Conservation (phyloP, 2,888 invertebrate genomes). For the Eristalis intricaria region DNA sequence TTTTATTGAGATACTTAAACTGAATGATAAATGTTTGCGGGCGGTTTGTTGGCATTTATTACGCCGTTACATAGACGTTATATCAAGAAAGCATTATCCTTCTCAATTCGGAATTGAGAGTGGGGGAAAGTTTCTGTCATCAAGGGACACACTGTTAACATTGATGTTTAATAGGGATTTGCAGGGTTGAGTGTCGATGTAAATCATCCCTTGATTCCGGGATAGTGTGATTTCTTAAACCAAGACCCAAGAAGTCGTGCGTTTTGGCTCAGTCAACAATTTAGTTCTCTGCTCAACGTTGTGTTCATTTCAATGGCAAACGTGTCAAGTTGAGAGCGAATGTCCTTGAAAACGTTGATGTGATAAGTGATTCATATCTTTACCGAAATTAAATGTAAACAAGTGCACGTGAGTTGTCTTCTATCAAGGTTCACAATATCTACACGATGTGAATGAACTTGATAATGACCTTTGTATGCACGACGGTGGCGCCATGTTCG, state of each 20-base stretch:
- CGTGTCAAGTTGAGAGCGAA: neutral
- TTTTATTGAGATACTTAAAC: slow-evolving; percentile 32
- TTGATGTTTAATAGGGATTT: neutral
- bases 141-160: slow-evolving; percentile 4
- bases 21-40: slow-evolving; percentile 26
- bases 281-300: neutral
- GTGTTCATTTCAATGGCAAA: neutral
- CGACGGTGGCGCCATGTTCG: neutral
- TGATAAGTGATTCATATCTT: neutral
- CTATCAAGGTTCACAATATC: neutral
- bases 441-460: slow-evolving; percentile 2
- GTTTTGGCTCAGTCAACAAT: neutral
- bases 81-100: neutral
- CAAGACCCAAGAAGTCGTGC: neutral
- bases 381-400: neutral
- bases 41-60: slow-evolving; percentile 18
- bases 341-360: neutral
- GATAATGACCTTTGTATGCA: neutral
- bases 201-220: neutral
- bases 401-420: neutral
- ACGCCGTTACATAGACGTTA: neutral
- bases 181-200: neutral
- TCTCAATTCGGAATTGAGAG: neutral
- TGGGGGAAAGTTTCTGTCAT: neutral
- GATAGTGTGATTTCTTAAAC: neutral